Conservation (phyloP, 1,140 invertebrate species). For the Pachypsylla venusta region DNA sequence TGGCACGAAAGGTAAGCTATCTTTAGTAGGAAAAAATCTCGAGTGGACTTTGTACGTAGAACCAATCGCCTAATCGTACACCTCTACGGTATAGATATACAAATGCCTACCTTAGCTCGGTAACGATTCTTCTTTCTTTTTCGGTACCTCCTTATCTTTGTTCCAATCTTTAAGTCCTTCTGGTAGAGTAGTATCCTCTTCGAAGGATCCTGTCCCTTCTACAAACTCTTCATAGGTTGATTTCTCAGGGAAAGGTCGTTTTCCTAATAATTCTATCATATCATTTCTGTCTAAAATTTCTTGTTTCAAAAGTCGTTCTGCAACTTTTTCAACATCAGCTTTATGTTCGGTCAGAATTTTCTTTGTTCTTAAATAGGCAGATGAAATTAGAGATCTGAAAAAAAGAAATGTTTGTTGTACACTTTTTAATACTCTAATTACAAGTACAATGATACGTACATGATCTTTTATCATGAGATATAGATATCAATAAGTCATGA, state of each 20-base stretch:
- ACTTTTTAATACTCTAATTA: too few species aligned
- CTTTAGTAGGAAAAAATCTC: too few species aligned
- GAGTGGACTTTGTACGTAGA: too few species aligned
- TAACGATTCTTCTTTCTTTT: constrained; percentile 10
- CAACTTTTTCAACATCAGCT: constrained; percentile 82
- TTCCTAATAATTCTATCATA: constrained; percentile 92
- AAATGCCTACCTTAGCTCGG: constrained; percentile 6
- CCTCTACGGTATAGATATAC: too few species aligned
- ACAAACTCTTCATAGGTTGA: constrained; percentile 99
- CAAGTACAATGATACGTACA: too few species aligned
- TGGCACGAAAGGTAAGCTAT: too few species aligned
- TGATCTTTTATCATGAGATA: too few species aligned
- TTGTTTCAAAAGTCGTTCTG: constrained; percentile 79
- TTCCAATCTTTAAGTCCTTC: constrained; percentile 96
- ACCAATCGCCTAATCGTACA: too few species aligned
- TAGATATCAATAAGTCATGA: too few species aligned
- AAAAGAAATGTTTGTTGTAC: too few species aligned
- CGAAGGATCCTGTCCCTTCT: constrained; percentile 93
- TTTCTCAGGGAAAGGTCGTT: constrained; percentile 93
- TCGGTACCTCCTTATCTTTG: constrained; percentile 31
- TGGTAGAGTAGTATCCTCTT: constrained; percentile 89
- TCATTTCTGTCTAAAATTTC: constrained; percentile 93
- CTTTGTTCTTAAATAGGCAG: constrained; percentile 65
- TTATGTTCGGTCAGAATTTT: constrained; percentile 73
- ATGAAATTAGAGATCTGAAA: constrained; percentile 48